Base-by-base conservation (phyloP, 2,888 invertebrate genomes). In the Lordiphosa andalusiaca region DNA sequence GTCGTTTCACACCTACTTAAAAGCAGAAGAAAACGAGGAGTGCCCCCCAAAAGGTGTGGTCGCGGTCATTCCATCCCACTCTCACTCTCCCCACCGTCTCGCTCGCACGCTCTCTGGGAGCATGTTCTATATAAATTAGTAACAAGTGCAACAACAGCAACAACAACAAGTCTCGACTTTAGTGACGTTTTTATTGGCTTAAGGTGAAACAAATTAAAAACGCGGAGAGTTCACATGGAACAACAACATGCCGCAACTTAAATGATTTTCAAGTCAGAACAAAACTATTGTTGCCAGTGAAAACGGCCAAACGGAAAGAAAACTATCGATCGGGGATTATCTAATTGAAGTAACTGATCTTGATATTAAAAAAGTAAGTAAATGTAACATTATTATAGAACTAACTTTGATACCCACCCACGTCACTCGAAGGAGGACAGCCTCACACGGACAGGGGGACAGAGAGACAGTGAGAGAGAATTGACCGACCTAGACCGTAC, bases 181-280 rank as follows among this genome's bases (percentile, higher is more conserved):
- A 73, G 74, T 70, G 72, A 75, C 78, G 67, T 82, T 80, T 30
- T 84, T 80, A 80, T 84, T 82, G 70, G 84, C 84, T 78, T 78
- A 77, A 77, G 67, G 67, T 67, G 62, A 67, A 67, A 62, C 38
- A 39, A 57, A 57, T 36, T 23, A 12, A 30, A 48, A 47, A 49
- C 51, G 38, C 54, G 59, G 53, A 69, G 56, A 73, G 69, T 73
- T 76, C 57, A 62, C 54, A 73, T 69, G 54, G 51, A 58, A 66
- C 51, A 63, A 62, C 30, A 30, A 62, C 30, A 30, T 30, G 30
- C 30, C 30, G 30, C 30, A 66, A 64, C 63, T 61, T 71, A 77
- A 81, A 81, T 81, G 64, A 76, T 66, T 68, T 72, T 61, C 13
- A 7, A 30, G 6, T 42, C 25, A 37, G 12, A 13, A 10, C 37